Evolutionary conservation across 2,113 vertebrate species (phyloP).

Genomic region (Pteronura brasiliensis): DNA sequence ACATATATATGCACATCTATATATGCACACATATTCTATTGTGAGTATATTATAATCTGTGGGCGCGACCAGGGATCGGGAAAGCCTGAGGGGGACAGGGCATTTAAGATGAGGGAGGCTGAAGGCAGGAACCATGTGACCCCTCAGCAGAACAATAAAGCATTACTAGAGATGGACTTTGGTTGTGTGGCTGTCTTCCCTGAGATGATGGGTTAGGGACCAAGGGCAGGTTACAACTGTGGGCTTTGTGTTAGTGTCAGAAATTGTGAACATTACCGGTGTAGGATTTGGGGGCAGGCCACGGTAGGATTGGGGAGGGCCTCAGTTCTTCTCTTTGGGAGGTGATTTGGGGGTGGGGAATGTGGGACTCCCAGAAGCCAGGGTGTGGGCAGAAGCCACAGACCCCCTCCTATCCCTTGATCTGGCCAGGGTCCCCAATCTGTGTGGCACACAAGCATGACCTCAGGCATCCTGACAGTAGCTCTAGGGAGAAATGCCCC

Average conservation of each 20-base stretch:
- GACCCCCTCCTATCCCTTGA: neutral
- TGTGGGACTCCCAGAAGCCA: neutral
- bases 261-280: neutral
- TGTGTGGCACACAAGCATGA: neutral
- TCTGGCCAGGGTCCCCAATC: neutral
- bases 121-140: neutral
- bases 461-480: neutral
- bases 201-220: neutral
- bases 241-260: neutral
- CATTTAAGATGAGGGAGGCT: neutral
- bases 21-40: neutral
- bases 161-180: neutral
- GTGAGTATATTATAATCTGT: slow-evolving; percentile 13
- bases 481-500: neutral
- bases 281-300: neutral
- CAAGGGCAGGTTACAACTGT: neutral
- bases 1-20: neutral
- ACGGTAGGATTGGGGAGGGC: neutral
- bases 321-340: neutral
- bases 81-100: neutral
- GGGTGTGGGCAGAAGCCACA: neutral
- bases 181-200: slow-evolving; percentile 7
- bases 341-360: neutral
- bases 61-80: neutral
- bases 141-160: slow-evolving; percentile 62